These are phyloP conservation scores for Picus viridis DNA, from an alignment of 2,797 vertebrate species.

Conservation along the genomic window DNA sequence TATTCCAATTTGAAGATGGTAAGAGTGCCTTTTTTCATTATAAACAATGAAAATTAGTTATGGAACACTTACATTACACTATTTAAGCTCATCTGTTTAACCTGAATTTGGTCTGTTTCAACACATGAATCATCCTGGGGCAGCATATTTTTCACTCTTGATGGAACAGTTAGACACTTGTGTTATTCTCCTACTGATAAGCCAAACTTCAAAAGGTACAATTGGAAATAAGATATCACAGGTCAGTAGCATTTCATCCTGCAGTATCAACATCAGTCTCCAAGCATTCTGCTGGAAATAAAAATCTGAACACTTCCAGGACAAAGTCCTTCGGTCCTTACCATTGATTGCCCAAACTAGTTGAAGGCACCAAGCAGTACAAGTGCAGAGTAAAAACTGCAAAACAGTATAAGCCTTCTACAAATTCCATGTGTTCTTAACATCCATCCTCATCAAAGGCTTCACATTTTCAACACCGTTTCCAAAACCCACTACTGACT, in stretches of 20 bases:
- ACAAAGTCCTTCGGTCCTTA: neutral
- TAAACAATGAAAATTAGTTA: neutral
- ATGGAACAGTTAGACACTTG: neutral
- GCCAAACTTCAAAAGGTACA: constrained; percentile 6
- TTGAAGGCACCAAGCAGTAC: neutral
- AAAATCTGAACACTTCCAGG: neutral
- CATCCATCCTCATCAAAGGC: neutral
- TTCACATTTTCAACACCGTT: neutral
- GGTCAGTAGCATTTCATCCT: neutral
- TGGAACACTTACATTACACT: neutral
- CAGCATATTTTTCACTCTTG: neutral
- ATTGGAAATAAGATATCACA: neutral
- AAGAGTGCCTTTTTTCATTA: neutral
- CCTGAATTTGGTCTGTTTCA: neutral
- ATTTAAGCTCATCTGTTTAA: constrained; percentile 28
- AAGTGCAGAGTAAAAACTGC: neutral
- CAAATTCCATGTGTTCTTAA: neutral
- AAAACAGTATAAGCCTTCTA: neutral
- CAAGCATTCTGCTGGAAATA: neutral
- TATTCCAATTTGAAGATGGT: neutral
- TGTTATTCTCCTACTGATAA: neutral
- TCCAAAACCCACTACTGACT: neutral
- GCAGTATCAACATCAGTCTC: neutral
- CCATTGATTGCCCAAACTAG: neutral
- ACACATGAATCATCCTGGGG: neutral